phyloP scores from a whole-genome alignment of 2,888 invertebrate genomes.

The Hypomecis punctinalis region DNA sequence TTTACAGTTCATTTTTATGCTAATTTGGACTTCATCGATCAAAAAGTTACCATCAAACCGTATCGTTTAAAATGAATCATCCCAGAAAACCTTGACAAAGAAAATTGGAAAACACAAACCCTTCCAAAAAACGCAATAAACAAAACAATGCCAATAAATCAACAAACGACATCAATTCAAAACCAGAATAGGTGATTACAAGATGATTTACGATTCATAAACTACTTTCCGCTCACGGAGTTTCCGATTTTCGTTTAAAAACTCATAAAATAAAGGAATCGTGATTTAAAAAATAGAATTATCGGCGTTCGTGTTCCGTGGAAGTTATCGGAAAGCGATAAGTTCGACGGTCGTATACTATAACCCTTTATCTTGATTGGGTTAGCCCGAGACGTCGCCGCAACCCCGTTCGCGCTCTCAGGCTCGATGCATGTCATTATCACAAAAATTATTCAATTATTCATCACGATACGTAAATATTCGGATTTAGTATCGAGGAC shows the following conservation, averaged over 20 bases:
- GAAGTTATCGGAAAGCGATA: conserved; percentile 78
- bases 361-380: conserved; percentile 82
- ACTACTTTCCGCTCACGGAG: conserved; percentile 34
- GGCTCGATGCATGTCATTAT: conserved; percentile 67
- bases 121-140: conserved; percentile 30
- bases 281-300: conserved; percentile 51
- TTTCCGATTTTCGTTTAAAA: conserved; percentile 47
- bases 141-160: conserved; percentile 32
- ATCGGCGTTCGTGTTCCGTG: conserved; percentile 68
- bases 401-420: conserved; percentile 36
- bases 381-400: conserved; percentile 70
- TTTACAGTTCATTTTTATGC: too few relatives aligned
- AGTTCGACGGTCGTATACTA: conserved; percentile 53
- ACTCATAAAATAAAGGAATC: conserved; percentile 49
- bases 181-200: conserved; percentile 40
- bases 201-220: conserved; percentile 44
- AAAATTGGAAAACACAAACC: conserved; percentile 24
- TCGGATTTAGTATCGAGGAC: conserved; percentile 29
- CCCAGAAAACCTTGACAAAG: conserved; percentile 13
- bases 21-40: too few relatives aligned
- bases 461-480: conserved; percentile 55
- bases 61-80: not conserved
- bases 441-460: conserved; percentile 74
- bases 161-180: conserved; percentile 36
- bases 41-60: not conserved